phyloP scores from a whole-genome alignment of 2,113 vertebrate genomes.

The Misgurnus anguillicaudatus region DNA sequence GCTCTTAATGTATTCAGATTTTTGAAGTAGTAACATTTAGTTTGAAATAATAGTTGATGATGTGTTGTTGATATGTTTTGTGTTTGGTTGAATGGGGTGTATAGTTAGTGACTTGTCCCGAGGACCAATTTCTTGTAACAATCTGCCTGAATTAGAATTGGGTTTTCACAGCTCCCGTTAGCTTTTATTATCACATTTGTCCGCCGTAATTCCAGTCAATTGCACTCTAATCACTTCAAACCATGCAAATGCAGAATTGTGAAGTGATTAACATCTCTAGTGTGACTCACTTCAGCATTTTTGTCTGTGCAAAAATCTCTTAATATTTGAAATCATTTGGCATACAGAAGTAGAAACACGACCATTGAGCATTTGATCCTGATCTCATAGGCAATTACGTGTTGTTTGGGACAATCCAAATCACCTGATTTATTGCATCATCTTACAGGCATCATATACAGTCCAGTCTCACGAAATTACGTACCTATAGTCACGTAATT shows the following conservation, averaged over 20 bases:
- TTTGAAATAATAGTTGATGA: not conserved
- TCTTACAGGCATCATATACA: not conserved
- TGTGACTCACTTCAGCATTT: constrained; percentile 1
- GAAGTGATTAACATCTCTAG: constrained; percentile 32
- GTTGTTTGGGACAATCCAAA: not conserved
- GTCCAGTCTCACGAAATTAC: too few species aligned
- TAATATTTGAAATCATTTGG: constrained; percentile 13
- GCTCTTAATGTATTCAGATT: not conserved
- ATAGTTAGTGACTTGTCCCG: constrained; percentile 1
- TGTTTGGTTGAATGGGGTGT: too few species aligned
- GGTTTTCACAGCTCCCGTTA: constrained; percentile 10
- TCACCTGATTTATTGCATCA: not conserved
- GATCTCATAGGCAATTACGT: not conserved
- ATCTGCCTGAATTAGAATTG: constrained; percentile 20
- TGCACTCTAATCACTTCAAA: constrained; percentile 33
- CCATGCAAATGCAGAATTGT: constrained; percentile 27
- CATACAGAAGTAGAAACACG: not conserved
- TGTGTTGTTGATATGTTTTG: not conserved
- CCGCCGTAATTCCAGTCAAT: constrained; percentile 28
- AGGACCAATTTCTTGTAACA: constrained; percentile 27
- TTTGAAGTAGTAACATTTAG: not conserved
- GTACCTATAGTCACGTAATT: too few species aligned
- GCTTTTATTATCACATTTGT: constrained; percentile 30
- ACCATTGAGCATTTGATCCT: not conserved
- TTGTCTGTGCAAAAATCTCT: not conserved